These are phyloP conservation scores for Hoplostethus mediterraneus DNA, from an alignment of 2,797 vertebrate genomes.

Conservation along the genomic window DNA sequence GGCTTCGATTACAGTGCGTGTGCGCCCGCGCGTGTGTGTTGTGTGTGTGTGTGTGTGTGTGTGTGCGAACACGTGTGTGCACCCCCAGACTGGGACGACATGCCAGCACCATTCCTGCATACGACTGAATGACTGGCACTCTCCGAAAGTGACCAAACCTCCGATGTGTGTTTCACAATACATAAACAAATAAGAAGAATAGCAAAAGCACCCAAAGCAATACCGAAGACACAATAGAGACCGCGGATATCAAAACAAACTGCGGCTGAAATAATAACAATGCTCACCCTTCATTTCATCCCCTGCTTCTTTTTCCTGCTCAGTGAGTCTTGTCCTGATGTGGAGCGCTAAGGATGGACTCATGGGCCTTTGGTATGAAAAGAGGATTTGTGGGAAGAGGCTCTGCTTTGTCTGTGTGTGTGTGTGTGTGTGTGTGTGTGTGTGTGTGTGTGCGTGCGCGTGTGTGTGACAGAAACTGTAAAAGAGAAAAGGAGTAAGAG, in stretches of 20 bases:
- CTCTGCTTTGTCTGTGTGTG: background rate
- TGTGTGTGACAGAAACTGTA: background rate
- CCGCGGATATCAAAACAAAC: slow-evolving; percentile 25
- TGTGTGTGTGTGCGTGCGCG: too few species aligned
- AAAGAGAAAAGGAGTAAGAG: background rate
- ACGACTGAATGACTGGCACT: slow-evolving; percentile 22
- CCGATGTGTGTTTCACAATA: slow-evolving; percentile 24
- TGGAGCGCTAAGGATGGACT: background rate
- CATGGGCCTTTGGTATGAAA: background rate
- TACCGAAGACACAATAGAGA: slow-evolving; percentile 8
- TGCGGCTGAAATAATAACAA: background rate
- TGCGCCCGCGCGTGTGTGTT: slow-evolving; percentile 6
- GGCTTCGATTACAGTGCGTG: slow-evolving; percentile 60
- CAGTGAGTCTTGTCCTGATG: background rate
- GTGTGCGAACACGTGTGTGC: slow-evolving; percentile 14
- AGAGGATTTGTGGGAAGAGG: too few species aligned
- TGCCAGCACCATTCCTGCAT: slow-evolving; percentile 42
- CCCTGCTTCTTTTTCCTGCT: background rate
- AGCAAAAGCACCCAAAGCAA: slow-evolving; percentile 12
- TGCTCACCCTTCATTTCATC: background rate
- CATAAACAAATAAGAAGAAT: slow-evolving; percentile 19
- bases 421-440: too few species aligned
- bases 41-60: background rate
- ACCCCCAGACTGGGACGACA: slow-evolving; percentile 17
- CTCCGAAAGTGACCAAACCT: slow-evolving; percentile 13